Evolutionary conservation across 2,113 vertebrate genomes (phyloP).

Genomic region (Rhea americana): DNA sequence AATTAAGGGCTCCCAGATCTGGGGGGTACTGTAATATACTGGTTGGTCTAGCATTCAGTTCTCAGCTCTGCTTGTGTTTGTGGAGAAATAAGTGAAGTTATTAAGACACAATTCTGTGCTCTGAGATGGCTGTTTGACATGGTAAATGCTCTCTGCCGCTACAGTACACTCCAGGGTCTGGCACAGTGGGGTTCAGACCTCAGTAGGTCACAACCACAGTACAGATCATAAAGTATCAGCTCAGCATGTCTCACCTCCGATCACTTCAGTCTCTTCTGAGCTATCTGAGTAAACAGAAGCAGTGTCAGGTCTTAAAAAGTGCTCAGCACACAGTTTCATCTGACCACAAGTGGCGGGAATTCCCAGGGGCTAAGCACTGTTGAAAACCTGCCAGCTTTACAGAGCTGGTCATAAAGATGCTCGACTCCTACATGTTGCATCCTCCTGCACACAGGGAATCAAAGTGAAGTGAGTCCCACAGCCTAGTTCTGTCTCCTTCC

Average conservation of each 20-base stretch:
- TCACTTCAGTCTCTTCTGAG: not conserved
- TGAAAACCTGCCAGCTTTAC: not conserved
- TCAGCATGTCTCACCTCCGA: not conserved
- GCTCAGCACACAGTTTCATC: not conserved
- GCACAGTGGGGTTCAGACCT: not conserved
- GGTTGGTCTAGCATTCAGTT: not conserved
- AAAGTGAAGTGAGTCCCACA: fast-evolving
- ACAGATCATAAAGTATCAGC: not conserved
- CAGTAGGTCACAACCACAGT: not conserved
- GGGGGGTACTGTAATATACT: not conserved
- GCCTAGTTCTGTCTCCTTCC: not conserved
- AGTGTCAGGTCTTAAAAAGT: not conserved
- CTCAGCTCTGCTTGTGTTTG: fast-evolving
- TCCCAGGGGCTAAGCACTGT: not conserved
- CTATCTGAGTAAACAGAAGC: not conserved
- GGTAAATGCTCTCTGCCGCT: not conserved
- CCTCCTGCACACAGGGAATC: not conserved
- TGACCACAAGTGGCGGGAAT: not conserved
- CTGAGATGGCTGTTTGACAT: not conserved
- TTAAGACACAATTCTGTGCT: not conserved
- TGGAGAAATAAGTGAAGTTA: not conserved
- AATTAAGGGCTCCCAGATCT: not conserved
- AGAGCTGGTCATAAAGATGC: fast-evolving
- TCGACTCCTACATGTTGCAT: fast-evolving
- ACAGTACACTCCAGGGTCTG: not conserved